These are phyloP conservation scores for Cataglyphis cursor DNA, from an alignment of 2,888 invertebrate species.

Conservation along the genomic window DNA sequence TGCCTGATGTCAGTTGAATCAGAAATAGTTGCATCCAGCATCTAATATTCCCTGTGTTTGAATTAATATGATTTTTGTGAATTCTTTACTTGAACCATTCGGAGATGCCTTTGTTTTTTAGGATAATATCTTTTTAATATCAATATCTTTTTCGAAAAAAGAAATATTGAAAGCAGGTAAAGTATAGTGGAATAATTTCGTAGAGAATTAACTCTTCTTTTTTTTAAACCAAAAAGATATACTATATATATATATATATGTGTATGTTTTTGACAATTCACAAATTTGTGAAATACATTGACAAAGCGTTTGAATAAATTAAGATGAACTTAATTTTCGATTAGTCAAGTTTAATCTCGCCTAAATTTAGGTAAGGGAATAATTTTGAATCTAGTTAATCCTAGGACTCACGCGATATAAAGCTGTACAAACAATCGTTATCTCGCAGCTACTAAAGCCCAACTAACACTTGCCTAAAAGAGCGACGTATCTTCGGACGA, in stretches of 20 bases:
- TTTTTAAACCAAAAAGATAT: too few relatives aligned
- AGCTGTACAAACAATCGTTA: not conserved
- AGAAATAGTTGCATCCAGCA: not conserved
- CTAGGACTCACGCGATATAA: not conserved
- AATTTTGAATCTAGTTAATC: not conserved
- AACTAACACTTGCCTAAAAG: constrained; percentile 23
- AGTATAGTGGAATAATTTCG: not conserved
- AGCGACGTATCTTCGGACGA: constrained; percentile 13
- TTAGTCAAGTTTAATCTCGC: not conserved
- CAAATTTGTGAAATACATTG: not conserved
- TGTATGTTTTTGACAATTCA: not conserved
- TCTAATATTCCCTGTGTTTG: not conserved
- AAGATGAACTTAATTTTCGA: not conserved
- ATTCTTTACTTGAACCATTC: not conserved
- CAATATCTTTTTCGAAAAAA: constrained; percentile 14
- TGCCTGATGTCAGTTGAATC: not conserved
- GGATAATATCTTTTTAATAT: not conserved
- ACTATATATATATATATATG: too few relatives aligned
- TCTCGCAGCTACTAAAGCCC: not conserved
- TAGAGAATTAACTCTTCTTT: not conserved
- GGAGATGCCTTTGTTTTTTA: not conserved
- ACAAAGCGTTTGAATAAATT: not conserved
- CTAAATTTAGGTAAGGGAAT: not conserved
- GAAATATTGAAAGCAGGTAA: not conserved
- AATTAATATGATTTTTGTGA: not conserved